Percentiles rank a stretch among this genome's conserved stretches.
Evolutionary conservation across 1,140 invertebrate species (phyloP).

Genomic region (Drosophila auraria): DNA sequence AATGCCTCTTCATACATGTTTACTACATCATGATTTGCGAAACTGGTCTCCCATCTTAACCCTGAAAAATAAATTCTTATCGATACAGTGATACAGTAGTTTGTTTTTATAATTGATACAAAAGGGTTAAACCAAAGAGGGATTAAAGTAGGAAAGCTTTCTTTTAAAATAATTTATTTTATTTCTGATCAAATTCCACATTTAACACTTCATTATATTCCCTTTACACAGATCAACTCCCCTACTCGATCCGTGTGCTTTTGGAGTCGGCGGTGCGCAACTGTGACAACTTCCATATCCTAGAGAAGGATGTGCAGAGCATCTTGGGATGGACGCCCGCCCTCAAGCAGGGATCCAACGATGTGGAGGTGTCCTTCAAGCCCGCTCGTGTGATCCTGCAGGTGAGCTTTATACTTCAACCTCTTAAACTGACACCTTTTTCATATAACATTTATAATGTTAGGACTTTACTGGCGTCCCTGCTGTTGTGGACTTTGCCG

Average conservation of each 20-base stretch:
- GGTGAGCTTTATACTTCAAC: constrained; percentile 85
- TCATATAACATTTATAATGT: neutral
- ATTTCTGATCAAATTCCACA: neutral
- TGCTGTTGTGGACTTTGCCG: constrained; percentile 99
- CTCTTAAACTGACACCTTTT: neutral
- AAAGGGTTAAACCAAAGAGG: neutral
- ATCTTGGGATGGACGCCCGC: constrained; percentile 95
- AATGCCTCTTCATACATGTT: neutral
- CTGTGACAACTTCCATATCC: constrained; percentile 97
- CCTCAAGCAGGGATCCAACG: constrained; percentile 87
- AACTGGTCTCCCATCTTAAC: neutral
- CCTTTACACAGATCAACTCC: constrained; percentile 88
- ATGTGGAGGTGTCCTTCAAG: constrained; percentile 98
- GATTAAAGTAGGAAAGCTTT: neutral
- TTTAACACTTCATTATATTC: neutral
- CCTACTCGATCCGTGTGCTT: constrained; percentile 96
- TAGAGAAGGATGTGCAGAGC: constrained; percentile 94
- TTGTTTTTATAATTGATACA: neutral
- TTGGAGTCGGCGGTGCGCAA: constrained; percentile 98
- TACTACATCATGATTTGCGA: constrained; percentile 6
- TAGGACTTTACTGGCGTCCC: constrained; percentile 98
- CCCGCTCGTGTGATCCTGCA: constrained; percentile 98
- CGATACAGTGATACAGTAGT: constrained; percentile 4
- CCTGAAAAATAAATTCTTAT: neutral
- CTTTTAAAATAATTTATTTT: neutral